These are phyloP conservation scores for Chaenodraco wilsoni DNA, from an alignment of 2,797 vertebrate species.

Conservation along the genomic window DNA sequence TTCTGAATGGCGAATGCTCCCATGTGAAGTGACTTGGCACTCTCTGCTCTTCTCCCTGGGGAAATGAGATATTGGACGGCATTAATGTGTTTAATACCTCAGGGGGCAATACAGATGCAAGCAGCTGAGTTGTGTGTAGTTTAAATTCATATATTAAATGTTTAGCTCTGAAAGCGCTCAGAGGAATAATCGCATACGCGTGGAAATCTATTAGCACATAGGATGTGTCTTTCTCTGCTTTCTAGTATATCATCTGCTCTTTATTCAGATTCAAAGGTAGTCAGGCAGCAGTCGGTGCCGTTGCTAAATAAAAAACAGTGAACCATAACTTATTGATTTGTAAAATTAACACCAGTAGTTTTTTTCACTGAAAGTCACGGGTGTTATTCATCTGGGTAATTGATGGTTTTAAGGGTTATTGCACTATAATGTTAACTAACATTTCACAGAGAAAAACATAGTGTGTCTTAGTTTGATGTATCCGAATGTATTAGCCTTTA, in stretches of 20 bases:
- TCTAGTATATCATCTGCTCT: not conserved
- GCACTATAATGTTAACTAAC: not conserved
- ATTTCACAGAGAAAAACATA: not conserved
- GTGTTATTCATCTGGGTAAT: not conserved
- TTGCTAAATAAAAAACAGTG: not conserved
- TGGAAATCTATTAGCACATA: conserved; percentile 13
- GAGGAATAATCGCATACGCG: conserved; percentile 21
- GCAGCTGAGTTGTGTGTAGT: conserved; percentile 33
- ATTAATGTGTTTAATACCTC: conserved; percentile 45
- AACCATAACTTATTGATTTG: not conserved
- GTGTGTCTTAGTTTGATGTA: too few species aligned
- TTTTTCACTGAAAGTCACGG: too few species aligned
- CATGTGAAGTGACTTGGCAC: conserved; percentile 64
- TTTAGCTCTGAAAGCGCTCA: conserved; percentile 26
- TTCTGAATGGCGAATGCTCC: conserved; percentile 49
- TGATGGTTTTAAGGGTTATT: not conserved
- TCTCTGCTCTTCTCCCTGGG: conserved; percentile 45
- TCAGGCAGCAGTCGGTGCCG: not conserved
- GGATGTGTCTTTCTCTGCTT: not conserved
- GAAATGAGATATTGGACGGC: conserved; percentile 55
- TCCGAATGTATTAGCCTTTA: not conserved
- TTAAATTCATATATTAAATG: conserved; percentile 37
- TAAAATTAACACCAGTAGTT: not conserved
- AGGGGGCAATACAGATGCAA: conserved; percentile 39
- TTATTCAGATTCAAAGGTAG: conserved; percentile 1